Evolutionary conservation across 2,888 invertebrate species (phyloP).

Genomic region (Diaperis boleti): DNA sequence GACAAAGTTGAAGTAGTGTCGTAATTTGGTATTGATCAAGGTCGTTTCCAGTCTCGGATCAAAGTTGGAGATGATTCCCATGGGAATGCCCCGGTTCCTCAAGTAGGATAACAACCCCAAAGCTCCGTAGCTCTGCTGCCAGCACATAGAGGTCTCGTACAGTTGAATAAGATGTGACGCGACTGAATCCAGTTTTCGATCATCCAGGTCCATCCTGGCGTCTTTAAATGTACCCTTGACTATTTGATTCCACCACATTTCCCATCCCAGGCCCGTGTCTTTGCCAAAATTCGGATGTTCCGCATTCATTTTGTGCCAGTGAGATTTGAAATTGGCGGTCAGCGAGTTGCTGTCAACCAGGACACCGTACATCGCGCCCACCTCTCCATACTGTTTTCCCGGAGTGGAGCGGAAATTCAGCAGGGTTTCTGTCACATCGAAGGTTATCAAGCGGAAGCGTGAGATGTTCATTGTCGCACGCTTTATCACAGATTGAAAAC

Average conservation of each 20-base stretch:
- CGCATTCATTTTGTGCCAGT: slow-evolving; percentile 74
- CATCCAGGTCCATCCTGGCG: slow-evolving; percentile 63
- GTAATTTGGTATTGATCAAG: slow-evolving; percentile 75
- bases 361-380: slow-evolving; percentile 79
- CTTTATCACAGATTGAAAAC: slow-evolving; percentile 17
- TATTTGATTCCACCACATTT: slow-evolving; percentile 85
- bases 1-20: slow-evolving; percentile 82
- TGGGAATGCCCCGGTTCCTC: slow-evolving; percentile 63
- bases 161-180: slow-evolving; percentile 75
- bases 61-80: slow-evolving; percentile 91
- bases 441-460: slow-evolving; percentile 78
- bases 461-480: slow-evolving; percentile 65
- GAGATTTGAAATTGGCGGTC: slow-evolving; percentile 73
- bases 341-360: slow-evolving; percentile 70
- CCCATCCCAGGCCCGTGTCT: slow-evolving; percentile 76
- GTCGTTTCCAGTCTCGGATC: slow-evolving; percentile 83
- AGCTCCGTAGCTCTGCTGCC: slow-evolving; percentile 78
- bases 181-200: slow-evolving; percentile 67
- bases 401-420: slow-evolving; percentile 77
- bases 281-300: slow-evolving; percentile 87
- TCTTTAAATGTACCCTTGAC: slow-evolving; percentile 75
- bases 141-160: slow-evolving; percentile 79
- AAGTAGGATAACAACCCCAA: slow-evolving; percentile 75
- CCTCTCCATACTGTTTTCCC: slow-evolving; percentile 83
- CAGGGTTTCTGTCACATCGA: slow-evolving; percentile 90